A percentile compares a stretch with the other conserved stretches of the same genome.
Conservation (phyloP, 1,140 invertebrate species). For the Tribolium madens region DNA sequence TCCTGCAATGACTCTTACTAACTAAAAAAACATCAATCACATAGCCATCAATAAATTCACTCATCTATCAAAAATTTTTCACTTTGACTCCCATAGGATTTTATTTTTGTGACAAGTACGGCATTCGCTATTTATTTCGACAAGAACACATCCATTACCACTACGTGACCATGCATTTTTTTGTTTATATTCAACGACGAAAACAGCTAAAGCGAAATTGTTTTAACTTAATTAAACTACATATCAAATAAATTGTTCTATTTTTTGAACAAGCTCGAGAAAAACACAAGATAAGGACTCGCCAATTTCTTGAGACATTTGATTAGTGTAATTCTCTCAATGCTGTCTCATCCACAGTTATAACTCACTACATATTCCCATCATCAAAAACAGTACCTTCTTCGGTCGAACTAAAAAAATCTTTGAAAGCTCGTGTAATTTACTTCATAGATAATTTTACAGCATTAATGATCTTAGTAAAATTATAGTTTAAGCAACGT, state of each 20-base stretch:
- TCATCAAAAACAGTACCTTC: not conserved
- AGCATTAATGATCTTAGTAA: not conserved
- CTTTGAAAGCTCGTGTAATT: too few species aligned
- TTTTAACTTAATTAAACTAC: constrained; percentile 19
- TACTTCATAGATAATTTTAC: too few species aligned
- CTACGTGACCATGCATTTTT: constrained; percentile 14
- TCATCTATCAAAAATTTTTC: constrained; percentile 28
- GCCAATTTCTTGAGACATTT: constrained; percentile 14
- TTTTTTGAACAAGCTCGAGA: not conserved
- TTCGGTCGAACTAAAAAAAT: not conserved
- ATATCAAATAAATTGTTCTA: constrained; percentile 13
- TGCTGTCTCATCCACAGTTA: not conserved
- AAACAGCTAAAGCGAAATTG: constrained; percentile 15
- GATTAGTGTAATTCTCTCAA: constrained; percentile 14
- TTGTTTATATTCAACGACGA: constrained; percentile 1
- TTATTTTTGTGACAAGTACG: constrained; percentile 11
- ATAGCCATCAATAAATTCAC: not conserved
- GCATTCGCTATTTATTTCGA: not conserved
- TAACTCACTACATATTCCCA: not conserved
- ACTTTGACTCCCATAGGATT: not conserved
- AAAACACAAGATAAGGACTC: constrained; percentile 5
- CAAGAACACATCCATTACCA: constrained; percentile 2
- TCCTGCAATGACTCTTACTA: not conserved
- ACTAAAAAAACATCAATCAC: constrained; percentile 16
- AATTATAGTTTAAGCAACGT: not conserved